Evolutionary conservation across 2,888 invertebrate species (phyloP).

Genomic region (Rhagonycha fulva): DNA sequence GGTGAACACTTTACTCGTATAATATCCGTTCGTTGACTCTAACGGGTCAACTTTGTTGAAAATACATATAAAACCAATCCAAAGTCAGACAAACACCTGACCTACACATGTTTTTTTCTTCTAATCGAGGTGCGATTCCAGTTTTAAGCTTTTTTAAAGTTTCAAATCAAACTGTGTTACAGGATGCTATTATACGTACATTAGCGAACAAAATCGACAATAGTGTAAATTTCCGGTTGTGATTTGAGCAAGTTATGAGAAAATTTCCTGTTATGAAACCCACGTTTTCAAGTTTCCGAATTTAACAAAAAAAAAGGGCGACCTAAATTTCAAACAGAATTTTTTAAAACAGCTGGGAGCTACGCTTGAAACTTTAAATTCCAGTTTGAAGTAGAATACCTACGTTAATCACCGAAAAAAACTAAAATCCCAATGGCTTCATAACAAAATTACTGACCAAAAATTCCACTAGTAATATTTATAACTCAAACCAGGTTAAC

Average conservation of each 20-base stretch:
- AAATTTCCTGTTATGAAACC: background rate
- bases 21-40: constrained; percentile 28
- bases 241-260: background rate
- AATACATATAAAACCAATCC: constrained; percentile 12
- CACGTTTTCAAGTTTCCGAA: background rate
- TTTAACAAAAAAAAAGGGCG: too few species aligned
- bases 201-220: background rate
- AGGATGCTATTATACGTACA: background rate
- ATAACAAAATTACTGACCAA: background rate
- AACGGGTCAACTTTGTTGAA: constrained; percentile 20
- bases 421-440: background rate
- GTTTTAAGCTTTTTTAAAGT: background rate
- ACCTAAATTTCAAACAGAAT: background rate
- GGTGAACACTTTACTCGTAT: constrained; percentile 6
- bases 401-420: background rate
- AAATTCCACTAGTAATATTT: background rate
- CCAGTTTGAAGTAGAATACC: background rate
- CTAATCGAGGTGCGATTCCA: background rate
- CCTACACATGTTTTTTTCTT: constrained; percentile 5
- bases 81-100: constrained; percentile 14
- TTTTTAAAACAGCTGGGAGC: background rate
- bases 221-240: background rate
- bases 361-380: background rate
- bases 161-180: background rate
- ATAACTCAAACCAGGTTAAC: background rate